Conservation (phyloP, 2,113 vertebrate species). For the Benitochromis conjunctus region DNA sequence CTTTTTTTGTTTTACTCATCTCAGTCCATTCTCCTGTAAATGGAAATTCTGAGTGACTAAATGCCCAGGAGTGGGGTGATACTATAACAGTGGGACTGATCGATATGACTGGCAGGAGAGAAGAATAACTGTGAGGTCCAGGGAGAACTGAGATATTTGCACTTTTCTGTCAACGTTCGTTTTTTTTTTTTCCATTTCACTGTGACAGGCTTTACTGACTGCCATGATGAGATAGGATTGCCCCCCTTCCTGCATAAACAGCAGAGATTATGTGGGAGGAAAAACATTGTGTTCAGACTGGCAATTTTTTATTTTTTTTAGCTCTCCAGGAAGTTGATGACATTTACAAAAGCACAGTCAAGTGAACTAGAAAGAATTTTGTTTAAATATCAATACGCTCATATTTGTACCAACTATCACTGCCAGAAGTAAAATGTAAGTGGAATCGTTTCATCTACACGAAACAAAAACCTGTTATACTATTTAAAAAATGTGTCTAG, state of each 20-base stretch:
- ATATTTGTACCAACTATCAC: neutral
- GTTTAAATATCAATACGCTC: neutral
- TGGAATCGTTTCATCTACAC: neutral
- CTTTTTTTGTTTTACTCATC: neutral
- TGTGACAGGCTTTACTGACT: neutral
- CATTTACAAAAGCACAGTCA: neutral
- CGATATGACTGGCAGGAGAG: constrained; percentile 1
- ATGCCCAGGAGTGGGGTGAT: neutral
- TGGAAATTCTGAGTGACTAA: constrained; percentile 27
- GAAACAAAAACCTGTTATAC: neutral
- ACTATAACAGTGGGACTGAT: constrained; percentile 15
- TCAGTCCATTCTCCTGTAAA: neutral
- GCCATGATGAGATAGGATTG: constrained; percentile 19
- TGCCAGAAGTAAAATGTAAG: neutral
- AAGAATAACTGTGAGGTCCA: neutral
- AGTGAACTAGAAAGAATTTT: neutral
- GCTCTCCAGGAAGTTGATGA: neutral
- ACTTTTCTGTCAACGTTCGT: neutral
- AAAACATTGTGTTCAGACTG: constrained; percentile 30
- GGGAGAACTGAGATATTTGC: constrained; percentile 3
- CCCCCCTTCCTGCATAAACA: constrained; percentile 8
- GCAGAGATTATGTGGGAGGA: constrained; percentile 16
- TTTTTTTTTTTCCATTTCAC: neutral
- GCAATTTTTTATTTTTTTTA: neutral
- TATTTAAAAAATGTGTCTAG: neutral